phyloP scores from a whole-genome alignment of 1,140 invertebrate species.

The Drosophila kurseongensis region DNA sequence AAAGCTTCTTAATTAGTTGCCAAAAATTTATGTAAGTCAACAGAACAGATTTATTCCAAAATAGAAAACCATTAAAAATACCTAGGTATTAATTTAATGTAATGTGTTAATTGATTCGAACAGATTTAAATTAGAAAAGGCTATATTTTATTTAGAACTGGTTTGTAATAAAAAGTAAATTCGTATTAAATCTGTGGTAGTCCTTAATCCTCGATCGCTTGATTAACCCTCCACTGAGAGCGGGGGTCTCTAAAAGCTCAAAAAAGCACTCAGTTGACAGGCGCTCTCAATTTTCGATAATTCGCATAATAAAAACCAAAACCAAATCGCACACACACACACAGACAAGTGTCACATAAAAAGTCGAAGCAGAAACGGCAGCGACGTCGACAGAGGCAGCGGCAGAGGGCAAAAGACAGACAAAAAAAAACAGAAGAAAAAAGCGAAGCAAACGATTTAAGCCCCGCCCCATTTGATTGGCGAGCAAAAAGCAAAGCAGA shows the following conservation, averaged over 20 bases:
- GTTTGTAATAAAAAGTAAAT: too few relatives aligned
- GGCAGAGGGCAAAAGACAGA: slow-evolving; percentile 31
- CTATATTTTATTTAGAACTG: too few relatives aligned
- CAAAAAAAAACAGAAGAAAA: slow-evolving; percentile 46
- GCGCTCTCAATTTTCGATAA: slow-evolving; percentile 78
- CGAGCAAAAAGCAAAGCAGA: slow-evolving; percentile 60
- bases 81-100: too few relatives aligned
- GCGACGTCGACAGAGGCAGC: slow-evolving; percentile 30
- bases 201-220: slow-evolving; percentile 1
- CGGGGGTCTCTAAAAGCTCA: slow-evolving; percentile 15
- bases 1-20: too few relatives aligned
- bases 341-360: slow-evolving; percentile 66
- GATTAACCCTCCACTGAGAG: background rate
- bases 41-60: too few relatives aligned
- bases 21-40: too few relatives aligned
- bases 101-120: too few relatives aligned
- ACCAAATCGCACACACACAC: slow-evolving; percentile 46
- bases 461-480: slow-evolving; percentile 84
- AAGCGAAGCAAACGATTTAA: slow-evolving; percentile 65
- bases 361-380: slow-evolving; percentile 42
- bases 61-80: too few relatives aligned
- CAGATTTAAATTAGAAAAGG: too few relatives aligned
- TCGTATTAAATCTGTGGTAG: background rate
- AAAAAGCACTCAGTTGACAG: slow-evolving; percentile 30
- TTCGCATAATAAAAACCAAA: slow-evolving; percentile 80